Evolutionary conservation across 1,140 invertebrate genomes (phyloP).

Genomic region (Agrypnia vestita): DNA sequence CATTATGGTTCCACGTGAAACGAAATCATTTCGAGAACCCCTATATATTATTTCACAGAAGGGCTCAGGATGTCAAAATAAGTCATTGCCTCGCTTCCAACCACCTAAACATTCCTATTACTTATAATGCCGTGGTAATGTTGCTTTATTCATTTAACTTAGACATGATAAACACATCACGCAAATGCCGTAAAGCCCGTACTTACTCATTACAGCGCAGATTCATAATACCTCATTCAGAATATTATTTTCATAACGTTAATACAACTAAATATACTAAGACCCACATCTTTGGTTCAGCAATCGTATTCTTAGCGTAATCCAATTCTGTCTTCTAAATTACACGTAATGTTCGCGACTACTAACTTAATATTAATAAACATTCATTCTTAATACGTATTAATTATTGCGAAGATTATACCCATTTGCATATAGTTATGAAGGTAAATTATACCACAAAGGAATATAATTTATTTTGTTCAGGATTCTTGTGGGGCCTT

Average conservation of each 20-base stretch:
- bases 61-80: slow-evolving; percentile 23
- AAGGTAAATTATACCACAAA: too few species aligned
- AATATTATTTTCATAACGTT: not conserved
- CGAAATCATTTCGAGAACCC: slow-evolving; percentile 8
- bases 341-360: too few species aligned
- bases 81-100: slow-evolving; percentile 7
- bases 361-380: too few species aligned
- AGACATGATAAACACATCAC: slow-evolving; percentile 32
- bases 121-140: slow-evolving; percentile 2
- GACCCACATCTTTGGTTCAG: too few species aligned
- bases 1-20: slow-evolving; percentile 12
- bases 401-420: too few species aligned
- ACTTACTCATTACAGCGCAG: not conserved
- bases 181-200: not conserved
- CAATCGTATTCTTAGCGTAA: too few species aligned
- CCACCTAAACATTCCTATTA: not conserved
- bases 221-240: not conserved
- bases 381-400: too few species aligned
- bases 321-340: too few species aligned
- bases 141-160: slow-evolving; percentile 6
- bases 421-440: too few species aligned
- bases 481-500: too few species aligned
- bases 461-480: too few species aligned
- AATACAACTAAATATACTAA: too few species aligned
- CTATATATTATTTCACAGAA: slow-evolving; percentile 12